Conservation (phyloP, 2,888 invertebrate species). For the Cerceris rybyensis region DNA sequence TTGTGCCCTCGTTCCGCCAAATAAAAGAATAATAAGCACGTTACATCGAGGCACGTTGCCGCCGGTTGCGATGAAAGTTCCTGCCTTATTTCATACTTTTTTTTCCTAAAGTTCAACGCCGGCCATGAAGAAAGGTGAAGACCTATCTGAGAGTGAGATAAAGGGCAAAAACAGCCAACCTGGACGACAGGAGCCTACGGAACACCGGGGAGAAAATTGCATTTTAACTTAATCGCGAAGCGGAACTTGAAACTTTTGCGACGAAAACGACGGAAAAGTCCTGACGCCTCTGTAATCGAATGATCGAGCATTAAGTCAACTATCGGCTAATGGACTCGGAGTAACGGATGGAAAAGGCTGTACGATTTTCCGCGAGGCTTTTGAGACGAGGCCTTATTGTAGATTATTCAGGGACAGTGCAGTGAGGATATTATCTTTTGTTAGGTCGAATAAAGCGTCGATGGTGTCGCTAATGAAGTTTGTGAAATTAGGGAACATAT, state of each 20-base stretch:
- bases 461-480: neutral
- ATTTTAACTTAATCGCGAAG: slow-evolving; percentile 65
- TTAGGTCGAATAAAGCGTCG: slow-evolving; percentile 20
- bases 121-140: slow-evolving; percentile 25
- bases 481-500: too few relatives aligned
- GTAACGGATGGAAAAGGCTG: slow-evolving; percentile 53
- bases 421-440: slow-evolving; percentile 28
- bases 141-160: slow-evolving; percentile 19
- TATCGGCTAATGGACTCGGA: slow-evolving; percentile 65
- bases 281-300: slow-evolving; percentile 60
- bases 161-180: neutral
- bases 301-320: slow-evolving; percentile 67
- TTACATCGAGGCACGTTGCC: slow-evolving; percentile 46
- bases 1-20: slow-evolving; percentile 51
- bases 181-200: neutral
- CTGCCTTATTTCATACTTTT: slow-evolving; percentile 9
- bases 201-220: slow-evolving; percentile 56
- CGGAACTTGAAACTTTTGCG: slow-evolving; percentile 65
- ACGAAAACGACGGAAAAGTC: slow-evolving; percentile 61
- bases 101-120: slow-evolving; percentile 3
- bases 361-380: slow-evolving; percentile 40
- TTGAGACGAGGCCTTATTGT: slow-evolving; percentile 16
- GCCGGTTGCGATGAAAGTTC: slow-evolving; percentile 51
- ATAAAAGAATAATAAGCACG: slow-evolving; percentile 62
- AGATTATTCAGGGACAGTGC: slow-evolving; percentile 27